These are phyloP conservation scores for Scotopteryx bipunctaria DNA, from an alignment of 2,888 invertebrate species.

Conservation along the genomic window DNA sequence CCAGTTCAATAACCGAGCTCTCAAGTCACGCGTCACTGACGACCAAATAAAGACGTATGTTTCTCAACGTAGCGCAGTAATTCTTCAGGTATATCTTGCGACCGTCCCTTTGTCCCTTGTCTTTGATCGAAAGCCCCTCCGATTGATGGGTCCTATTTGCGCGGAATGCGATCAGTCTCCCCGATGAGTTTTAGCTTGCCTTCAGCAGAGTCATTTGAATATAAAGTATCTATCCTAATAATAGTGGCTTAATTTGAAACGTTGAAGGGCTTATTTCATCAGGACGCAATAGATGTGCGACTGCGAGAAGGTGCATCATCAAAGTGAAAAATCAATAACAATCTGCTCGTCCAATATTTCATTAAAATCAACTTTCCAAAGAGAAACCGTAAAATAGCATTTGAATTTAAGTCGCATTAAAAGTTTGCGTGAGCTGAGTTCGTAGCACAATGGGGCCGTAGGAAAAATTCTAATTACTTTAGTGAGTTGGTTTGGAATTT, in stretches of 20 bases:
- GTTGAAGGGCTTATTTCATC: not conserved
- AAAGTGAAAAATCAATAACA: constrained; percentile 41
- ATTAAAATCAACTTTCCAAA: constrained; percentile 69
- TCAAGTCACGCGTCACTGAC: constrained; percentile 36
- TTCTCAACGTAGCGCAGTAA: constrained; percentile 59
- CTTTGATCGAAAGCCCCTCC: constrained; percentile 73
- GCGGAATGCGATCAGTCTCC: constrained; percentile 56
- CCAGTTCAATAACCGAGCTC: not conserved
- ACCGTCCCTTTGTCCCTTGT: constrained; percentile 71
- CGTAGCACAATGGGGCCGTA: constrained; percentile 74
- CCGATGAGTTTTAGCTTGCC: constrained; percentile 61
- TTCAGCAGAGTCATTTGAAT: constrained; percentile 30
- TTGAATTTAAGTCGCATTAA: constrained; percentile 80
- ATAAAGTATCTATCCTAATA: constrained; percentile 20
- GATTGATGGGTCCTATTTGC: constrained; percentile 77
- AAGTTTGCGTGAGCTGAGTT: constrained; percentile 77
- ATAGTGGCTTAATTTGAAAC: constrained; percentile 22
- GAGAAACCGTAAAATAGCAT: constrained; percentile 75
- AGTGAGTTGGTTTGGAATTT: constrained; percentile 71
- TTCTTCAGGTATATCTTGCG: constrained; percentile 65
- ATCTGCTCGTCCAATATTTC: constrained; percentile 53
- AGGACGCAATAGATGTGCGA: not conserved
- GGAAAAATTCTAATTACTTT: constrained; percentile 81
- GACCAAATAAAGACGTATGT: constrained; percentile 51
- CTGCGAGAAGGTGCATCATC: not conserved